Base-by-base conservation (phyloP, 2,113 vertebrate species). In the Lophius piscatorius region DNA sequence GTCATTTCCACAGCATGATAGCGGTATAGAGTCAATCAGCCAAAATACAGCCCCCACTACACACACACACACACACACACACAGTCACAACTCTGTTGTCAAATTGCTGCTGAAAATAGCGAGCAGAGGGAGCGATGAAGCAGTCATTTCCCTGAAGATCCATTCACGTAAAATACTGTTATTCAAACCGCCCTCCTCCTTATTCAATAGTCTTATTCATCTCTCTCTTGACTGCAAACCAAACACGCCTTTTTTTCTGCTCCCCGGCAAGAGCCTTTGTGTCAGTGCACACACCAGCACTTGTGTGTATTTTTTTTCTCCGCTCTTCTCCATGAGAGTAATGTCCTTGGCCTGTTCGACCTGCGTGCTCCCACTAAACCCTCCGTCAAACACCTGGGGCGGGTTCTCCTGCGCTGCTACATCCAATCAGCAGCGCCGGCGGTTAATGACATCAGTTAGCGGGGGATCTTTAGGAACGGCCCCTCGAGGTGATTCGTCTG, bases 101-200 rank as follows among this genome's bases (percentile, higher is more conserved):
- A 74, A 78, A 81, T 74, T 18, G 14, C 57, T 72, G 73, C 64
- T 1, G 58, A 72, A 78, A 87, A 77, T 70, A 89, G 61, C 64
- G 47, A 77, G 59, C 51, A 9, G 55, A 78, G 67, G 46, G 68
- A 78, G 65, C 52, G 35, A 52, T 17, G 35, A 52, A 79, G 70
- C 61, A 80, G 70, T 80, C 78, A 49, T 87, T 81, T 84, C 84
- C 80, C 83, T 83, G 57, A 78, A 79, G 83, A 86, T 86, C 70
- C 86, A 87, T 88, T 88, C 86, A 88, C 88, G 67, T 83, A 85
- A 87, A 87, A 82, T 68, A 77, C 70, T 70, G 81, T 85, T 81
- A 88, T 83, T 81, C 81, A 81, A 82, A 68, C 51, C 81, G 55
- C 74, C 75, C 82, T 76, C 67, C 76, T 65, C 58, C 64, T 76